Evolutionary conservation across 2,113 vertebrate species (phyloP).

Genomic region (Zosterops pallidus): DNA sequence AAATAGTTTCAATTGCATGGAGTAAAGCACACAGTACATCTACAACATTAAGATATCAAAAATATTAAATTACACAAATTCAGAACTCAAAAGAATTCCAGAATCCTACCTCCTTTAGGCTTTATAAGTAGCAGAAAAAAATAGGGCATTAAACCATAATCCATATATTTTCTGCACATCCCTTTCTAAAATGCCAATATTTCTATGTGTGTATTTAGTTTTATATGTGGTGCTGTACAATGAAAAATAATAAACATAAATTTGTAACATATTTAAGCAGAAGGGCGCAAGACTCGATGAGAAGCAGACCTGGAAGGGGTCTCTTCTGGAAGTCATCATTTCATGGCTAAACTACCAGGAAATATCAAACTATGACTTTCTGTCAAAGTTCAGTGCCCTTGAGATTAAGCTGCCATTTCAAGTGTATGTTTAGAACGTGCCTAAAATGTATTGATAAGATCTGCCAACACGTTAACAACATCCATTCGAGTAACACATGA

Average conservation of each 20-base stretch:
- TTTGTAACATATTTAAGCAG: background rate
- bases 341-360: background rate
- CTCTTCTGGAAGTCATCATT: background rate
- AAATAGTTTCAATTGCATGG: background rate
- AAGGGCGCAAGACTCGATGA: background rate
- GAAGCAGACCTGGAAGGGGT: background rate
- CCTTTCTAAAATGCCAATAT: background rate
- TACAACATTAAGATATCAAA: background rate
- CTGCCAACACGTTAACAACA: background rate
- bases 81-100: background rate
- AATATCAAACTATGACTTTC: slow-evolving; percentile 14
- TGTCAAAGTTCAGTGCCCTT: slow-evolving; percentile 5
- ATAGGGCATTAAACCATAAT: background rate
- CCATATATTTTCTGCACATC: background rate
- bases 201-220: background rate
- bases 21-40: background rate
- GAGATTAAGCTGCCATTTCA: slow-evolving; percentile 43
- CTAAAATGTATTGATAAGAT: slow-evolving; percentile 14
- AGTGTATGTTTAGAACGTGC: slow-evolving; percentile 13
- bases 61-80: background rate
- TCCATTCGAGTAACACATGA: background rate
- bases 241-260: background rate
- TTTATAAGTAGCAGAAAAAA: background rate
- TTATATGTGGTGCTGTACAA: background rate
- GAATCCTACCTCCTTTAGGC: background rate